Conservation (phyloP, 2,113 vertebrate species). For the Eublepharis macularius region DNA sequence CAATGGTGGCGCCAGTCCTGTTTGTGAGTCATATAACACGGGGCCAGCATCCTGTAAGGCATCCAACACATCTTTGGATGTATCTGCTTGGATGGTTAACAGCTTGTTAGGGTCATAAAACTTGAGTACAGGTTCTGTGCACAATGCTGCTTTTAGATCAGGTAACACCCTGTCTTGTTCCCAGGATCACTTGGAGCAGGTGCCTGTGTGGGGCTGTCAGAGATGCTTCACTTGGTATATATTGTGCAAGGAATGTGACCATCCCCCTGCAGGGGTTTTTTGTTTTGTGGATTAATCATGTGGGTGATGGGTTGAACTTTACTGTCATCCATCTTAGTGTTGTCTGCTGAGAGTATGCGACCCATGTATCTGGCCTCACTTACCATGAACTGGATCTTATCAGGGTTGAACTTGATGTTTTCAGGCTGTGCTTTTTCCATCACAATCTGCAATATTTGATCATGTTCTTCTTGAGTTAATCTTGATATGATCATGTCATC, state of each 20-base stretch:
- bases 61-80: too few species aligned
- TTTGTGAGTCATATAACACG: background rate
- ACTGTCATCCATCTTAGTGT: background rate
- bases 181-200: background rate
- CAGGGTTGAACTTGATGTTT: background rate
- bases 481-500: background rate
- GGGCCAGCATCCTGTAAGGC: too few species aligned
- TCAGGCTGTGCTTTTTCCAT: background rate
- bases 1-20: too few species aligned
- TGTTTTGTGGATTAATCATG: background rate
- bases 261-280: background rate
- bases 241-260: background rate
- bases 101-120: background rate
- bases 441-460: too few species aligned
- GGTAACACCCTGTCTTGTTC: background rate
- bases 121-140: background rate
- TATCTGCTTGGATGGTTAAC: background rate
- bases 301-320: background rate
- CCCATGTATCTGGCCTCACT: background rate
- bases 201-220: background rate
- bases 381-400: background rate
- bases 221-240: too few species aligned
- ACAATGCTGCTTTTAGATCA: background rate
- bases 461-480: background rate
- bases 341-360: background rate